Conservation (phyloP, 1,140 invertebrate species). For the Hyphantria cunea region DNA sequence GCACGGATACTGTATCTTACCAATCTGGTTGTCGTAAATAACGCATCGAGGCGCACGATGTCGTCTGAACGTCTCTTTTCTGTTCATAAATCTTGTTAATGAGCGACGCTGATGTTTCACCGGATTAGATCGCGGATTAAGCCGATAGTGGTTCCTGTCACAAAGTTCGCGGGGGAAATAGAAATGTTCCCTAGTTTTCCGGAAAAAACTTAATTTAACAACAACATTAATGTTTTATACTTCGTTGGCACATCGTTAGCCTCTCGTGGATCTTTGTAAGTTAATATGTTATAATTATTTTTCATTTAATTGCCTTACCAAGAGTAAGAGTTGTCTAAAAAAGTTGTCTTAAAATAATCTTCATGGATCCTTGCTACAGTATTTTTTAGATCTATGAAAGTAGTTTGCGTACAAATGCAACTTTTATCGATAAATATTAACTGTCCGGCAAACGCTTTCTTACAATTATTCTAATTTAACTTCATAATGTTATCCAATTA, state of each 20-base stretch:
- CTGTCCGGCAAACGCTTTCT: too few relatives aligned
- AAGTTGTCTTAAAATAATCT: too few relatives aligned
- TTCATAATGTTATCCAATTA: too few relatives aligned
- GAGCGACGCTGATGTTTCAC: conserved; percentile 66
- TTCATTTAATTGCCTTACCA: too few relatives aligned
- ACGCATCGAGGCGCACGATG: conserved; percentile 60
- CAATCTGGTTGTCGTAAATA: conserved; percentile 73
- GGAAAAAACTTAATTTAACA: conserved; percentile 13
- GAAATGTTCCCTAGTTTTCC: conserved; percentile 18
- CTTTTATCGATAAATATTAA: too few relatives aligned
- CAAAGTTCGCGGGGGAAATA: conserved; percentile 23
- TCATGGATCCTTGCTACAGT: too few relatives aligned
- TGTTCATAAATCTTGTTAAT: conserved; percentile 78
- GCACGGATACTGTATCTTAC: conserved; percentile 57
- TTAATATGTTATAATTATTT: too few relatives aligned
- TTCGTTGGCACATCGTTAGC: conserved; percentile 9
- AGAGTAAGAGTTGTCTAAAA: too few relatives aligned
- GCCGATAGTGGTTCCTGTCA: conserved; percentile 38
- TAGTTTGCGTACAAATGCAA: too few relatives aligned
- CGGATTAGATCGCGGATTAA: conserved; percentile 67
- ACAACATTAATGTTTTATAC: conserved; percentile 1
- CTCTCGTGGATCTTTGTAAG: conserved; percentile 1
- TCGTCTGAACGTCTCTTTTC: conserved; percentile 65
- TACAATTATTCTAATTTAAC: too few relatives aligned
- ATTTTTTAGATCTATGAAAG: too few relatives aligned